Evolutionary conservation across 2,113 vertebrate species (phyloP).

Genomic region (Hyla sarda): DNA sequence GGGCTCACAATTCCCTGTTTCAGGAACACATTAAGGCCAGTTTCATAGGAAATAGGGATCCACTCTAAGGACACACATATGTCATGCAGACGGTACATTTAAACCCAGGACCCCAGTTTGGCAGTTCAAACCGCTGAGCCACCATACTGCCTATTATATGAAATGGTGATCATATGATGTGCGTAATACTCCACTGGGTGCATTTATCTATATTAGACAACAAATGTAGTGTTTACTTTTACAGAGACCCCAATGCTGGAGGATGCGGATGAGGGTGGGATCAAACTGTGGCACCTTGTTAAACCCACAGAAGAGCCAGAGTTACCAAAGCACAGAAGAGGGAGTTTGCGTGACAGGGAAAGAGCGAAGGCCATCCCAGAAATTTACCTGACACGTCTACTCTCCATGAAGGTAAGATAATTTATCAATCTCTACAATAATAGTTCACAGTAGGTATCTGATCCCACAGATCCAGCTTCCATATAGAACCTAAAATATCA

Average conservation of each 20-base stretch:
- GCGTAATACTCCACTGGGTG: not conserved
- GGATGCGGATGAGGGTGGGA: constrained; percentile 95
- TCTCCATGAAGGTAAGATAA: constrained; percentile 92
- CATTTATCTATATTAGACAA: not conserved
- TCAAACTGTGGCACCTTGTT: constrained; percentile 95
- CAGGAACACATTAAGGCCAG: no score
- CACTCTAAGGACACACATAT: no score
- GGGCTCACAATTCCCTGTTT: no score
- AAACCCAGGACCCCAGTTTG: not conserved
- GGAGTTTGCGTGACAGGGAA: constrained; percentile 91
- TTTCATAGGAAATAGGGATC: no score
- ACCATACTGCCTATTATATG: not conserved
- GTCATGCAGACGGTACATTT: not conserved
- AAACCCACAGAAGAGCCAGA: constrained; percentile 96
- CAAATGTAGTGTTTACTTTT: not conserved
- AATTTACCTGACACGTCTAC: constrained; percentile 96
- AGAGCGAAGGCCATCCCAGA: constrained; percentile 96
- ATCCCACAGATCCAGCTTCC: not conserved
- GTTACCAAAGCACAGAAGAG: constrained; percentile 90
- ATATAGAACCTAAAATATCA: not conserved
- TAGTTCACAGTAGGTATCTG: not conserved
- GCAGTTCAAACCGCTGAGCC: not conserved
- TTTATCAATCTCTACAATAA: not conserved
- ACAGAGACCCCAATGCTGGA: constrained; percentile 97
- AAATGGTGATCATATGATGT: not conserved